phyloP scores from a whole-genome alignment of 2,888 invertebrate species.

The Priocnemis perturbator region DNA sequence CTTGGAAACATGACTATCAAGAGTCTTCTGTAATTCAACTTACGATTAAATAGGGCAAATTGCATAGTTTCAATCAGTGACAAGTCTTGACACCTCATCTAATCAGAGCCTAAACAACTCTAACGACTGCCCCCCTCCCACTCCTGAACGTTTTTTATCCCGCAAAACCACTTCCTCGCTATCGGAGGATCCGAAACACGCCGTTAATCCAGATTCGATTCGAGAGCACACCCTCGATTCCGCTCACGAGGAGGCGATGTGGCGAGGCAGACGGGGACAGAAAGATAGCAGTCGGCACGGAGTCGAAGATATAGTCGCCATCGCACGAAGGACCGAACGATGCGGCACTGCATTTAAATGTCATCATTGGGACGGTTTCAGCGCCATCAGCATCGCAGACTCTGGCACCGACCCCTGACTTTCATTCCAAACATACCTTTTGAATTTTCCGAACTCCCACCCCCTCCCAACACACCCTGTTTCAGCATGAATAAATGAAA shows the following conservation, averaged over 20 bases:
- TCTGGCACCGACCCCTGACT: constrained; percentile 56
- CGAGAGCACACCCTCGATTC: constrained; percentile 53
- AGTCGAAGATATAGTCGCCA: constrained; percentile 30
- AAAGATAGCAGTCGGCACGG: constrained; percentile 27
- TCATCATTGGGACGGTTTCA: constrained; percentile 74
- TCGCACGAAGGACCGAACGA: constrained; percentile 70
- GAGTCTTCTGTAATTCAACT: no score
- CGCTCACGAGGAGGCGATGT: constrained; percentile 15
- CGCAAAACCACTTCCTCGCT: no score
- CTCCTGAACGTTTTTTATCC: no score
- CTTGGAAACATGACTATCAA: no score
- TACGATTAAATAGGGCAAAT: no score
- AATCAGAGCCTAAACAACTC: no score
- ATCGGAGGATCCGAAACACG: no score
- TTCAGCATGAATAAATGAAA: constrained; percentile 72
- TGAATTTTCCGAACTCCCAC: constrained; percentile 54
- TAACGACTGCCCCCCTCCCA: no score
- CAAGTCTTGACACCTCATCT: no score
- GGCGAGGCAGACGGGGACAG: constrained; percentile 12
- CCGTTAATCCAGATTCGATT: constrained; percentile 37
- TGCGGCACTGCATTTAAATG: constrained; percentile 75
- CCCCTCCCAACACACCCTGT: constrained; percentile 51
- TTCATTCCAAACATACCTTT: constrained; percentile 60
- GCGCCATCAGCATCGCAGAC: constrained; percentile 60
- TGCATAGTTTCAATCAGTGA: no score